phyloP scores from a whole-genome alignment of 1,140 invertebrate species.

The Drosophila lacertosa region DNA sequence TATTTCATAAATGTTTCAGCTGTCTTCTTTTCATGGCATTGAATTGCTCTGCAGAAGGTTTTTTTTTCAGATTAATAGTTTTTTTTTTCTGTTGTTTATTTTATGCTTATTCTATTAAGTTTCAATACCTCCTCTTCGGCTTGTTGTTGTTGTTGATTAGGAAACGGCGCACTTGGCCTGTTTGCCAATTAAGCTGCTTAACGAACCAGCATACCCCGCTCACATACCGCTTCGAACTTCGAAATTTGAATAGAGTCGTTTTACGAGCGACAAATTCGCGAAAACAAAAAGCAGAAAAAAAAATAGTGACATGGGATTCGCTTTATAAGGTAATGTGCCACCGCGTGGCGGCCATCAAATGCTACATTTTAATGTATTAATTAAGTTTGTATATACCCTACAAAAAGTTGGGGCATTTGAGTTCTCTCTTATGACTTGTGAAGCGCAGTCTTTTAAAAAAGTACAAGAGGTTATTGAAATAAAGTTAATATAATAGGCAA shows the following conservation, averaged over 20 bases:
- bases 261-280: conserved; percentile 60
- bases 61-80: neutral
- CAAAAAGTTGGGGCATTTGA: no score
- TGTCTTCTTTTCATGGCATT: conserved; percentile 9
- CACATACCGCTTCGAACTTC: conserved; percentile 24
- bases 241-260: conserved; percentile 51
- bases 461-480: no score
- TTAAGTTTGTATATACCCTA: conserved; percentile 41
- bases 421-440: neutral
- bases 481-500: no score
- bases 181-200: conserved; percentile 66
- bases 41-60: neutral
- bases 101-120: conserved; percentile 1
- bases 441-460: no score
- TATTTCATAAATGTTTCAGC: neutral
- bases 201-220: conserved; percentile 44
- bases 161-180: conserved; percentile 40
- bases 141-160: conserved; percentile 18
- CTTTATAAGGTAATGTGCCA: conserved; percentile 51
- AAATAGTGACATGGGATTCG: conserved; percentile 5
- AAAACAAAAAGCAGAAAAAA: conserved; percentile 13
- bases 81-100: neutral
- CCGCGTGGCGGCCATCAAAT: conserved; percentile 46
- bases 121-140: neutral
- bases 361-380: conserved; percentile 69